Evolutionary conservation across 2,888 invertebrate species (phyloP).

Genomic region (Agapetus fuscipes): DNA sequence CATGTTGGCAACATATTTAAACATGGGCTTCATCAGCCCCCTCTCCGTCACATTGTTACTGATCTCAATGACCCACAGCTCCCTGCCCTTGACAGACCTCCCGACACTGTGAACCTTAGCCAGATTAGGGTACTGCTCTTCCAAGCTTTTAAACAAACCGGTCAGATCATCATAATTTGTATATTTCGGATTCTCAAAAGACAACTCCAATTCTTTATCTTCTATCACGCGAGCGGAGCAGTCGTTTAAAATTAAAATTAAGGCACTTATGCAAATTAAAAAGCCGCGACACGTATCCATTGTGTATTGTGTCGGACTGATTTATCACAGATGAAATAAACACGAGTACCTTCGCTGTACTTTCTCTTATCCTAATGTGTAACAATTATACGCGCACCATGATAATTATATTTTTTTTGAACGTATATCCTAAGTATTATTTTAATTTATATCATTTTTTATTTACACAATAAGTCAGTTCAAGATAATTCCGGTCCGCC

Average conservation of each 20-base stretch:
- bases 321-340: no score
- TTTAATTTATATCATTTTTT: no score
- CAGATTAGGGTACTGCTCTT: slow-evolving; percentile 55
- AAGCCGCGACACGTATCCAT: slow-evolving; percentile 13
- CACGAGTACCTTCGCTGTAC: no score
- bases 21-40: slow-evolving; percentile 67
- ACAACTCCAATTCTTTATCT: slow-evolving; percentile 1
- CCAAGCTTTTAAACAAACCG: slow-evolving; percentile 51
- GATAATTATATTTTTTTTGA: no score
- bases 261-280: slow-evolving; percentile 3
- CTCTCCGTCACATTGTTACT: slow-evolving; percentile 52
- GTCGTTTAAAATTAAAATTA: slow-evolving; percentile 4
- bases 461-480: no score
- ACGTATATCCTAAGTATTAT: no score
- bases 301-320: slow-evolving; percentile 5
- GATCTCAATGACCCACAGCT: slow-evolving; percentile 74
- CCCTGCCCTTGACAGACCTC: slow-evolving; percentile 69
- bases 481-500: no score
- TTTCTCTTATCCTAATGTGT: no score
- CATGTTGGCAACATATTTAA: slow-evolving; percentile 94
- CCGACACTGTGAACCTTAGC: slow-evolving; percentile 71
- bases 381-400: no score
- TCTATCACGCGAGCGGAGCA: slow-evolving; percentile 7
- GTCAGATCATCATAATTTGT: slow-evolving; percentile 62
- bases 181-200: slow-evolving; percentile 41